Evolutionary conservation across 2,113 vertebrate species (phyloP).

Genomic region (Cyprinus carpio): DNA sequence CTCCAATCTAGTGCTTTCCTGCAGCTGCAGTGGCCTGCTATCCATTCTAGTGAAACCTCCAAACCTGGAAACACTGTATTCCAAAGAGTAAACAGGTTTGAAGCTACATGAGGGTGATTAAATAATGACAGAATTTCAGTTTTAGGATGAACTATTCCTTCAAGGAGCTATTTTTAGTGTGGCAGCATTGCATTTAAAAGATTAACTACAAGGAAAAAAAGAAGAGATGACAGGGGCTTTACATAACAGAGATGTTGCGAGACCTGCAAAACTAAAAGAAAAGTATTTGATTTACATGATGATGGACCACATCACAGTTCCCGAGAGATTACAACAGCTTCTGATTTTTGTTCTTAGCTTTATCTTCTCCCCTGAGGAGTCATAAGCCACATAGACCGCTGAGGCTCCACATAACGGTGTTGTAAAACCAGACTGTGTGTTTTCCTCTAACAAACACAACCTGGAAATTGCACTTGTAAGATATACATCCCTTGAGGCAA

Average conservation of each 20-base stretch:
- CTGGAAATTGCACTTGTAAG: background rate
- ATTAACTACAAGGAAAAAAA: constrained; percentile 28
- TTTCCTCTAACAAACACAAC: constrained; percentile 9
- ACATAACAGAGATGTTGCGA: background rate
- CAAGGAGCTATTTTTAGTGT: background rate
- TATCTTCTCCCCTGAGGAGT: constrained; percentile 58
- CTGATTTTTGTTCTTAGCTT: constrained; percentile 69
- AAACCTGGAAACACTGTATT: background rate
- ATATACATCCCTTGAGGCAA: background rate
- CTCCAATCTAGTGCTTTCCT: background rate
- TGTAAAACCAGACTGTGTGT: background rate
- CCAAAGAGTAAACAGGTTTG: background rate
- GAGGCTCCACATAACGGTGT: constrained; percentile 30
- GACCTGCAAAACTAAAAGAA: background rate
- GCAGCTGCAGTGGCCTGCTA: background rate
- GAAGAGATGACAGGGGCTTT: background rate
- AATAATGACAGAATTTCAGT: background rate
- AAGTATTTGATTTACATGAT: constrained; percentile 1
- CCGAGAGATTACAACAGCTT: constrained; percentile 33
- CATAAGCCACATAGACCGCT: constrained; percentile 59
- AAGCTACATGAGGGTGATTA: background rate
- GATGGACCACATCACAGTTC: background rate
- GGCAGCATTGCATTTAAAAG: background rate
- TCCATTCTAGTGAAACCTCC: background rate
- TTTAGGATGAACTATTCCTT: background rate